Conservation (phyloP, 2,797 vertebrate species). For the Sarcophilus harrisii region DNA sequence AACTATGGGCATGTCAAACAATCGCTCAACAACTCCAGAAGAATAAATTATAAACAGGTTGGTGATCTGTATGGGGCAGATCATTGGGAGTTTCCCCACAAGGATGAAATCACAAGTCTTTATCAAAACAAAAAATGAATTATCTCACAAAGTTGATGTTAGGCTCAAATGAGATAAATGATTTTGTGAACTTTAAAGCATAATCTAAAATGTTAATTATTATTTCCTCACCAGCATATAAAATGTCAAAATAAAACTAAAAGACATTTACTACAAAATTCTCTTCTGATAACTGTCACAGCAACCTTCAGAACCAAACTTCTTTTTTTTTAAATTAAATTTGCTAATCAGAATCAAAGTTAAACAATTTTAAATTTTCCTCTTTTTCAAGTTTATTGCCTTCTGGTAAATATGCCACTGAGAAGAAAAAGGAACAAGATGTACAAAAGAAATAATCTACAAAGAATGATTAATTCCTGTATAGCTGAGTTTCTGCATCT, state of each 20-base stretch:
- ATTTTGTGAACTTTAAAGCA: background rate
- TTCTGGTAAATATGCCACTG: background rate
- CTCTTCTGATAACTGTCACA: background rate
- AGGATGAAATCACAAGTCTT: background rate
- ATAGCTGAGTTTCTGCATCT: background rate
- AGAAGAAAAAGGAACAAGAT: background rate
- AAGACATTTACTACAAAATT: background rate
- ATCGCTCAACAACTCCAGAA: background rate
- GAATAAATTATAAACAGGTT: background rate
- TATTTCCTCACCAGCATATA: background rate
- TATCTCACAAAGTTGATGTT: background rate
- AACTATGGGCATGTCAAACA: background rate
- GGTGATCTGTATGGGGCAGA: background rate
- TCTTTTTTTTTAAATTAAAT: background rate
- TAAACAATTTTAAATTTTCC: background rate
- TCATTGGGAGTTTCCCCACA: background rate
- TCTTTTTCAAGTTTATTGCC: background rate
- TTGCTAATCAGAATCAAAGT: background rate
- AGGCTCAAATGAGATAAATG: background rate
- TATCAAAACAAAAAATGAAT: background rate
- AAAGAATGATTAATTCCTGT: background rate
- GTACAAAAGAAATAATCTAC: constrained; percentile 1
- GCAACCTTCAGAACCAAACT: background rate
- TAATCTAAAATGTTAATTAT: background rate
- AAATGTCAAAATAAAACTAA: background rate